Base-by-base conservation (phyloP, 2,888 invertebrate species). In the Drosophila prolongata region DNA sequence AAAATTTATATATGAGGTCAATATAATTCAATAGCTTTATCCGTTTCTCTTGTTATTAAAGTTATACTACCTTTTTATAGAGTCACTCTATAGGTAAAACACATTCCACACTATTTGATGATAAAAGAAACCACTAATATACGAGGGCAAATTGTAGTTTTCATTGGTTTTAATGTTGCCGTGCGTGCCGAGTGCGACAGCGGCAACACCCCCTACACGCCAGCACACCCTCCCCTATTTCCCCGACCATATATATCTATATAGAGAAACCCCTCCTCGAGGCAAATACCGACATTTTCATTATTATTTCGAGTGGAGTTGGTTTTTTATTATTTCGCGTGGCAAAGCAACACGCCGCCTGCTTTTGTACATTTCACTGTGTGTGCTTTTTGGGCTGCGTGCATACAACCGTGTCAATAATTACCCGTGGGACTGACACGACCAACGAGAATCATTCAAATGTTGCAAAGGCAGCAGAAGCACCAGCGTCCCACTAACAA, bases 391-490 rank as follows among this genome's bases (percentile, higher is more conserved):
- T 83, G 82, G 87, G 85, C 87, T 88, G 90, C 89, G 90, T 90
- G 91, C 91, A 90, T 87, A 87, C 86, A 90, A 89, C 89, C 87
- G 89, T 90, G 89, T 87, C 89, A 89, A 87, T 87, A 87, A 89
- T 90, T 90, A 90, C 91, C 90, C 90, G 90, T 90, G 90, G 90
- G 90, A 90, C 90, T 89, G 83, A 87, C 88, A 90, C 90, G 86
- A 84, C 88, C 90, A 89, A 83, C 87, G 89, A 90, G 88, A 89
- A 90, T 90, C 90, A 89, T 89, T 89, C 87, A 87, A 87, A 89
- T 87, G 87, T 87, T 89, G 89, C 89, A 89, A 88, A 88, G 83
- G 79, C 84, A 75, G 87, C 81, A 78, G 67, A 6, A 11, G 42
- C 38, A 35, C n/a, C 67, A 59, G 43, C 61, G 49, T 3, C 73